Evolutionary conservation across 2,797 vertebrate genomes (phyloP).

Genomic region (Falco peregrinus): DNA sequence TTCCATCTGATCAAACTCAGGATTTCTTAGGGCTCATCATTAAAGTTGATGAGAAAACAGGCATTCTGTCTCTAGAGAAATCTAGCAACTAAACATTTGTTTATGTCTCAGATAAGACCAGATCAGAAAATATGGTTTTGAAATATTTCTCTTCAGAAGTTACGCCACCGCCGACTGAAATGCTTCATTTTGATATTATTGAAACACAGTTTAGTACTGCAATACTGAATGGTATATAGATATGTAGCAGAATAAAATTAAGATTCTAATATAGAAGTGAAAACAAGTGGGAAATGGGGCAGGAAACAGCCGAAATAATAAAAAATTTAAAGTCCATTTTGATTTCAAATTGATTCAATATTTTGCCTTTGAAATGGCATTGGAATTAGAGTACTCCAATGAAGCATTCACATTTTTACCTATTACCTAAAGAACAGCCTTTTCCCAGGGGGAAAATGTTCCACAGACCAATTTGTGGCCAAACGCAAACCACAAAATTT

Average conservation of each 20-base stretch:
- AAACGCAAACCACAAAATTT: not conserved
- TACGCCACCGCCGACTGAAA: not conserved
- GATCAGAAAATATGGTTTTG: not conserved
- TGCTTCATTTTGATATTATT: not conserved
- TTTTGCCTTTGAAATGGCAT: conserved; percentile 60
- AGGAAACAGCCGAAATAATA: conserved; percentile 36
- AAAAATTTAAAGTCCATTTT: conserved; percentile 61
- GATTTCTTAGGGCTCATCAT: conserved; percentile 24
- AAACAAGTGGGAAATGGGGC: conserved; percentile 62
- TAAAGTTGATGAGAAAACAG: conserved; percentile 51
- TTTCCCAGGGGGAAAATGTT: conserved; percentile 13
- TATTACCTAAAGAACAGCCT: conserved; percentile 35
- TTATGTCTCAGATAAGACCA: not conserved
- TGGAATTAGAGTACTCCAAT: conserved; percentile 35
- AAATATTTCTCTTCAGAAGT: conserved; percentile 13
- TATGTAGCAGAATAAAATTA: conserved; percentile 42
- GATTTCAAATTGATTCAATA: conserved; percentile 60
- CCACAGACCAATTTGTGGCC: conserved; percentile 4
- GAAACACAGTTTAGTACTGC: not conserved
- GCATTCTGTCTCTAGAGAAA: conserved; percentile 33
- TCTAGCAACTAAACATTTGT: not conserved
- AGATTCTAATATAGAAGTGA: conserved; percentile 42
- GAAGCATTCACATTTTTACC: conserved; percentile 54
- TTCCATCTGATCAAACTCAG: conserved; percentile 25
- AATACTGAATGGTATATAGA: not conserved